Evolutionary conservation across 2,113 vertebrate genomes (phyloP).

Genomic region (Atractosteus spatula): DNA sequence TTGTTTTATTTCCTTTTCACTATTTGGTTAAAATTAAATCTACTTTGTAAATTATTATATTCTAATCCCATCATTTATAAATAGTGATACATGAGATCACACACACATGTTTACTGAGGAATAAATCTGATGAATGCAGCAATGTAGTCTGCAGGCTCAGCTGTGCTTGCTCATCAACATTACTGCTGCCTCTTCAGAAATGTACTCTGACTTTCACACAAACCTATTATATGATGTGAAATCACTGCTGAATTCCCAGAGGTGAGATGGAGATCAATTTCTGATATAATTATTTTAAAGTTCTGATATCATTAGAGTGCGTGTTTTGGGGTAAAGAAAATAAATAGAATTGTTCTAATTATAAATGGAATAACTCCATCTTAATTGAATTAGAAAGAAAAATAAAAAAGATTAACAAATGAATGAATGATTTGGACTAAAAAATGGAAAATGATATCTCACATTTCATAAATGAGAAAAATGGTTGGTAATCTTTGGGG

Average conservation of each 20-base stretch:
- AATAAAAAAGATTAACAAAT: not conserved
- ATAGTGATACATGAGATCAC: not conserved
- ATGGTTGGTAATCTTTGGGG: too few species aligned
- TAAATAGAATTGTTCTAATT: not conserved
- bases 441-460: not conserved
- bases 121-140: constrained; percentile 18
- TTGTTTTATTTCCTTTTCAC: too few species aligned
- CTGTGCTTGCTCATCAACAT: constrained; percentile 19
- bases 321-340: too few species aligned
- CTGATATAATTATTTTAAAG: too few species aligned
- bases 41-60: too few species aligned
- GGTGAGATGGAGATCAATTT: not conserved
- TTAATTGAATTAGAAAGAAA: not conserved
- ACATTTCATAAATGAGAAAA: too few species aligned
- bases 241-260: constrained; percentile 13
- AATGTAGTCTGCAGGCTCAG: not conserved
- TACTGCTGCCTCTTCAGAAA: constrained; percentile 22
- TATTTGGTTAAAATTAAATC: too few species aligned
- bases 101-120: constrained; percentile 3
- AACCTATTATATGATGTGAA: constrained; percentile 10
- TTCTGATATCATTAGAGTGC: too few species aligned
- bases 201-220: constrained; percentile 22
- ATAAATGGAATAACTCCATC: constrained; percentile 1
- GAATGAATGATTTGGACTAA: not conserved
- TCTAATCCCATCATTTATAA: too few species aligned